Evolutionary conservation across 2,888 invertebrate genomes (phyloP).

Genomic region (Rhyacophila evoluta): DNA sequence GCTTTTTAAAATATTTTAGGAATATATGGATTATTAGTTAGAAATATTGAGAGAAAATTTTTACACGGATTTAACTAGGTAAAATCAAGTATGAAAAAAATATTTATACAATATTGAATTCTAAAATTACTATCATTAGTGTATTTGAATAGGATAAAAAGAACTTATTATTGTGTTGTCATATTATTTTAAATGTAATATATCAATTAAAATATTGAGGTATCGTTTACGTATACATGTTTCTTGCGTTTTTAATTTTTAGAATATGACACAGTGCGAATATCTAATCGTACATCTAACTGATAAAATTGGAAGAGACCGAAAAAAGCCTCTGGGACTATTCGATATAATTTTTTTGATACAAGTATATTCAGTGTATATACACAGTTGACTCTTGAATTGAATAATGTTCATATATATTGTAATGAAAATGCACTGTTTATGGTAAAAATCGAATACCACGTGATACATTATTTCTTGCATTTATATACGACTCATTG

Average conservation of each 20-base stretch:
- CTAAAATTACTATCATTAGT: not conserved
- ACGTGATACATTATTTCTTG: no score
- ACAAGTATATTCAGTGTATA: no score
- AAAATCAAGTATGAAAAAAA: not conserved
- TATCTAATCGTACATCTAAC: no score
- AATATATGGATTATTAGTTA: not conserved
- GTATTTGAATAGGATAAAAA: not conserved
- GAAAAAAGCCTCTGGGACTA: no score
- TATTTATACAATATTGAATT: not conserved
- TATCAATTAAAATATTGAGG: constrained; percentile 65
- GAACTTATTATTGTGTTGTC: constrained; percentile 29
- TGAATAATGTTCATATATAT: no score
- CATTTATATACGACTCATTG: no score
- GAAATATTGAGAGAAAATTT: not conserved
- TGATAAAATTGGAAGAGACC: no score
- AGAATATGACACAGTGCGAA: not conserved
- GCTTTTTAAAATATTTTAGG: no score
- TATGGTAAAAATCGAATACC: no score
- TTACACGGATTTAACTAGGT: not conserved
- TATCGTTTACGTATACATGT: constrained; percentile 76
- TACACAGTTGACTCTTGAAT: no score
- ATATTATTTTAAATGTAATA: constrained; percentile 28
- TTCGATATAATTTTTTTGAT: no score
- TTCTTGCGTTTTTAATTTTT: constrained; percentile 56
- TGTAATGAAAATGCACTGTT: no score